Conservation (phyloP, 1,140 invertebrate genomes). For the Helicoverpa armigera region DNA sequence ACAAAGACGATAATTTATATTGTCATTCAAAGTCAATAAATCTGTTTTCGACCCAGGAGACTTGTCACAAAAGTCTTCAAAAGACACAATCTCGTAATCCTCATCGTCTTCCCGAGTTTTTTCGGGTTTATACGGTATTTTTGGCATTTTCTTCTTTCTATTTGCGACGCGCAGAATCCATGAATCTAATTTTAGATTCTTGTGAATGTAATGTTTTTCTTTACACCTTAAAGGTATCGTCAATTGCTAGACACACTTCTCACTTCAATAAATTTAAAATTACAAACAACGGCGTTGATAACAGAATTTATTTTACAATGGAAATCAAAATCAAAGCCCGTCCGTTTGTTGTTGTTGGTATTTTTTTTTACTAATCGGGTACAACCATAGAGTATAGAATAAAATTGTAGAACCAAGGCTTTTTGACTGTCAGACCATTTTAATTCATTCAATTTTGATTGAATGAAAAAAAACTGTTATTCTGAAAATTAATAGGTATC, state of each 20-base stretch:
- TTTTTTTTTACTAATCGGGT: background rate
- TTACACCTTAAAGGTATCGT: background rate
- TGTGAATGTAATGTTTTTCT: background rate
- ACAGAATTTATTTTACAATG: background rate
- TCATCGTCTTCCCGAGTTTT: conserved; percentile 76
- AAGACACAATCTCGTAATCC: conserved; percentile 86
- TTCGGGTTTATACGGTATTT: conserved; percentile 83
- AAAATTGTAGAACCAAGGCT: background rate
- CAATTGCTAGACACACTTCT: background rate
- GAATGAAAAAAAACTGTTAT: background rate
- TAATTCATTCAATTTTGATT: conserved; percentile 4
- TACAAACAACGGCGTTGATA: background rate
- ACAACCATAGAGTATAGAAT: background rate
- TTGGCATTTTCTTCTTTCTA: conserved; percentile 76
- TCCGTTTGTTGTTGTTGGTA: conserved; percentile 38
- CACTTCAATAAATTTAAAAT: background rate
- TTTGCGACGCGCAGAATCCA: conserved; percentile 13
- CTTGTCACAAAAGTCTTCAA: conserved; percentile 87
- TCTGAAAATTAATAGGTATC: too few relatives aligned
- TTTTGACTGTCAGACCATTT: too few relatives aligned
- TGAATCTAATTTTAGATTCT: conserved; percentile 47
- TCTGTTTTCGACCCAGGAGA: conserved; percentile 83
- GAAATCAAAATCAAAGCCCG: background rate
- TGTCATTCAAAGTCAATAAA: conserved; percentile 84
- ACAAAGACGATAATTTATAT: conserved; percentile 85